phyloP scores from a whole-genome alignment of 2,888 invertebrate species.

The Noctua janthina region DNA sequence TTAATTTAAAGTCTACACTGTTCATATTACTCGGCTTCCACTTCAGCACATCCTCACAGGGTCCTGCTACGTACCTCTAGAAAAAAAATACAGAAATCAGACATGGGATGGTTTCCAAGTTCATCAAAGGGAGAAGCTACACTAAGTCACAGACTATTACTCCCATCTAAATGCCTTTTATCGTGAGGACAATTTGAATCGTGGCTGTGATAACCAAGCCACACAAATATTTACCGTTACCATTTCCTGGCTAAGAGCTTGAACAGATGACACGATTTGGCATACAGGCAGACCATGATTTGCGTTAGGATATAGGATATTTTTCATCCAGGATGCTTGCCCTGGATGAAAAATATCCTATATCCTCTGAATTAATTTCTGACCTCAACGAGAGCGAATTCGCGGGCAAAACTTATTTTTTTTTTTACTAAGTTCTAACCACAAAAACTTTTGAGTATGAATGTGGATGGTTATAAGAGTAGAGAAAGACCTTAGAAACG shows the following conservation, averaged over 20 bases:
- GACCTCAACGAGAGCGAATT: too few relatives aligned
- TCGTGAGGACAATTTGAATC: neutral
- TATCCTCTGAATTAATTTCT: too few relatives aligned
- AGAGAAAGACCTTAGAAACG: too few relatives aligned
- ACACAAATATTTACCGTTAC: neutral
- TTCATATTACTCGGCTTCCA: slow-evolving; percentile 99
- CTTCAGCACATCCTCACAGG: slow-evolving; percentile 96
- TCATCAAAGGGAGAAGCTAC: neutral
- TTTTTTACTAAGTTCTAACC: too few relatives aligned
- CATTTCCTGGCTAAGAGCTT: neutral
- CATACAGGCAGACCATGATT: neutral
- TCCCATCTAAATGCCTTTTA: neutral
- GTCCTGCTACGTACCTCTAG: slow-evolving; percentile 95
- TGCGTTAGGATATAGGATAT: too few relatives aligned
- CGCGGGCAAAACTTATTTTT: too few relatives aligned
- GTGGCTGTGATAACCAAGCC: neutral
- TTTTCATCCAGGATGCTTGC: too few relatives aligned
- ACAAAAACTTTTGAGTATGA: too few relatives aligned
- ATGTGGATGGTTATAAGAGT: too few relatives aligned
- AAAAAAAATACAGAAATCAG: slow-evolving; percentile 70
- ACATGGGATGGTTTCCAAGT: neutral
- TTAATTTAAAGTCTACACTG: slow-evolving; percentile 98
- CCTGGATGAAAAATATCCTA: too few relatives aligned
- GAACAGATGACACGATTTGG: neutral
- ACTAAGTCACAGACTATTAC: neutral